These are phyloP conservation scores for Tenebrio molitor DNA, from an alignment of 1,140 invertebrate species.

Conservation along the genomic window DNA sequence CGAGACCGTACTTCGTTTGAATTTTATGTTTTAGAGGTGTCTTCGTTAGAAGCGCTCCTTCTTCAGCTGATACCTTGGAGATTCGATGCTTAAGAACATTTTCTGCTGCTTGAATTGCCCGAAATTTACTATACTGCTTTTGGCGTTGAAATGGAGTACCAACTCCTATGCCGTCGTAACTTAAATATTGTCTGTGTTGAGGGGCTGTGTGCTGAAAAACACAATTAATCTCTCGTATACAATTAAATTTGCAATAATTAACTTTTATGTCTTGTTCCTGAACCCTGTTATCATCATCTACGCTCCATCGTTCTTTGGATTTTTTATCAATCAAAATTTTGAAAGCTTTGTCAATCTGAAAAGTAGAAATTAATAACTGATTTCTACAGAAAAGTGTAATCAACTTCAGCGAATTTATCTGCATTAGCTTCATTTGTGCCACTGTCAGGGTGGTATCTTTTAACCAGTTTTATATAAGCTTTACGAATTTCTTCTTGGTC, in stretches of 20 bases:
- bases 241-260: too few relatives aligned
- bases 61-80: slow-evolving; percentile 75
- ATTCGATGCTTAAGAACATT: slow-evolving; percentile 83
- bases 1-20: slow-evolving; percentile 88
- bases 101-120: slow-evolving; percentile 79
- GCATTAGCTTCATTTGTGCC: slow-evolving; percentile 75
- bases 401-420: slow-evolving; percentile 80
- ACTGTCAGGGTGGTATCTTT: slow-evolving; percentile 87
- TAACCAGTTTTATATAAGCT: slow-evolving; percentile 82
- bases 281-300: slow-evolving; percentile 68
- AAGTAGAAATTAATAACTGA: slow-evolving; percentile 21
- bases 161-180: slow-evolving; percentile 81
- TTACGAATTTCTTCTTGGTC: slow-evolving; percentile 79
- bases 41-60: slow-evolving; percentile 77
- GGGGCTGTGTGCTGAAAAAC: slow-evolving; percentile 82
- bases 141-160: slow-evolving; percentile 84
- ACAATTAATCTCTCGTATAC: too few relatives aligned
- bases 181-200: slow-evolving; percentile 89
- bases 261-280: slow-evolving; percentile 66
- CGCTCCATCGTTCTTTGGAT: slow-evolving; percentile 67
- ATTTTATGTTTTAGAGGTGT: slow-evolving; percentile 77
- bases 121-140: slow-evolving; percentile 78
- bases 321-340: slow-evolving; percentile 72
- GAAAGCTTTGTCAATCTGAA: slow-evolving; percentile 63
- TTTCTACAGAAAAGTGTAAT: background rate